These are phyloP conservation scores for Dromococcyx pavoninus DNA, from an alignment of 2,797 vertebrate species.

Conservation along the genomic window DNA sequence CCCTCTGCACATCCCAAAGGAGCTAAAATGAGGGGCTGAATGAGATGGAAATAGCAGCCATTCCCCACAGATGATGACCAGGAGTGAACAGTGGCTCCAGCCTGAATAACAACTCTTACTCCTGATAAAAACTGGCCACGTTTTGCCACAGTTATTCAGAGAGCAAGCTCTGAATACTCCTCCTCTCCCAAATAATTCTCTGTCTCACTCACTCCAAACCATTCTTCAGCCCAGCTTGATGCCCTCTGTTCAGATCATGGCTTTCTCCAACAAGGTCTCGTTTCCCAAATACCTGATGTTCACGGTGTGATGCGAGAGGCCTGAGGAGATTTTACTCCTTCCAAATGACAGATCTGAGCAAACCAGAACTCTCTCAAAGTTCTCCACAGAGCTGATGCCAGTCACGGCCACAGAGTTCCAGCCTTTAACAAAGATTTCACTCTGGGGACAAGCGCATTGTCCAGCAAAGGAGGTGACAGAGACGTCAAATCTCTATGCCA, in stretches of 20 bases:
- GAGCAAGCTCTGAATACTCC: background rate
- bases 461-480: conserved; percentile 35
- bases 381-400: background rate
- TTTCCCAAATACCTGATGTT: background rate
- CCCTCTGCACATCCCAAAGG: background rate
- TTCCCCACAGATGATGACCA: background rate
- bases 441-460: conserved; percentile 56
- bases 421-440: conserved; percentile 14
- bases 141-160: background rate
- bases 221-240: background rate
- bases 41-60: background rate
- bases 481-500: conserved; percentile 62
- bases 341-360: background rate
- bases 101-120: background rate
- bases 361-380: background rate
- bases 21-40: background rate
- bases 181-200: background rate
- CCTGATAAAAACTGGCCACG: background rate
- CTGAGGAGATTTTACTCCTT: background rate
- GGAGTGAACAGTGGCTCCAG: background rate
- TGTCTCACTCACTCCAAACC: background rate
- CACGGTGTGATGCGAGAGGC: background rate
- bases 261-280: background rate
- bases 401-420: conserved; percentile 37
- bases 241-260: background rate